These are phyloP conservation scores for Brachypteracias leptosomus DNA, from an alignment of 2,113 vertebrate genomes.

Conservation along the genomic window DNA sequence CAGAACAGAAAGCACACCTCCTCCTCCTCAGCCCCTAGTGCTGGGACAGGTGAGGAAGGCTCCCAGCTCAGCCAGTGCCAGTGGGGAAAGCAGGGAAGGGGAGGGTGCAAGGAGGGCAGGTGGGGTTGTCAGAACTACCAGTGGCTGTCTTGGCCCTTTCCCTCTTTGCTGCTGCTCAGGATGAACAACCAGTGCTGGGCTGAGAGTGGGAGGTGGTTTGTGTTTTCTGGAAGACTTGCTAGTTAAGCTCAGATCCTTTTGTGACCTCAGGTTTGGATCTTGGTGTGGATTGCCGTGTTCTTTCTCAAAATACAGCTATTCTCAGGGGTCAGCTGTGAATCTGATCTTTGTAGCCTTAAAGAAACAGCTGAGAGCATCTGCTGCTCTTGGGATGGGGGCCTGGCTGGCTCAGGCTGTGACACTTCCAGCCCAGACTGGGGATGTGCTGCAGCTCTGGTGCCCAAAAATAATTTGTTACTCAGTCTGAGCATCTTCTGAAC, in stretches of 20 bases:
- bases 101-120: background rate
- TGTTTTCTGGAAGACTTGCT: background rate
- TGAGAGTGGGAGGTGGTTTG: background rate
- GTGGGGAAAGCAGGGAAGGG: accelerated
- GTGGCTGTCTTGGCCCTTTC: background rate
- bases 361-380: background rate
- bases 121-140: background rate
- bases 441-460: background rate
- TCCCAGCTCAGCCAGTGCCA: accelerated
- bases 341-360: background rate
- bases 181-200: background rate
- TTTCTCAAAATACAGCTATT: background rate
- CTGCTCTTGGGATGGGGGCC: background rate
- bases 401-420: background rate
- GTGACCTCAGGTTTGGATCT: background rate
- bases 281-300: background rate
- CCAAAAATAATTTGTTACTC: background rate
- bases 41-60: background rate
- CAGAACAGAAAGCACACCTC: background rate
- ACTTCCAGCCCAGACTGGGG: background rate
- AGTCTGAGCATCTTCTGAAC: background rate
- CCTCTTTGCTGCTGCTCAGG: background rate
- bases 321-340: background rate
- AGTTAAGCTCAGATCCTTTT: background rate
- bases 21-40: background rate